These are phyloP conservation scores for Tetramorium alpestre DNA, from an alignment of 1,140 invertebrate species.

Conservation along the genomic window DNA sequence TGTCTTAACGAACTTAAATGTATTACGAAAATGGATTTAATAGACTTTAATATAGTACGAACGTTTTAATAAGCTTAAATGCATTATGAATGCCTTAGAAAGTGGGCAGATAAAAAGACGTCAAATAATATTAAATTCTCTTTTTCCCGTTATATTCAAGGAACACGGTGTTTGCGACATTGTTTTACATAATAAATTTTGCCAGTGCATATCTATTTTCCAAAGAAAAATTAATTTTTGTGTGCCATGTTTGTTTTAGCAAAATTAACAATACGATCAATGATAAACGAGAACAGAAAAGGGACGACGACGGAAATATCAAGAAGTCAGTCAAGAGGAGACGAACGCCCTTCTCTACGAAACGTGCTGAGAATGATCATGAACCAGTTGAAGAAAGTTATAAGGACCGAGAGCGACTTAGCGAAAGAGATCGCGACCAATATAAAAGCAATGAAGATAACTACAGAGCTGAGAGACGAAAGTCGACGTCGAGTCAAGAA, in stretches of 20 bases:
- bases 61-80: slow-evolving; percentile 11
- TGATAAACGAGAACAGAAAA: background rate
- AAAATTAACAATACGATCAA: slow-evolving; percentile 12
- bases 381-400: slow-evolving; percentile 2
- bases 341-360: background rate
- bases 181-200: background rate
- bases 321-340: background rate
- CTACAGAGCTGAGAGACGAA: slow-evolving; percentile 15
- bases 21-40: background rate
- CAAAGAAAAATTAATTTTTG: background rate
- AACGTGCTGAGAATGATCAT: background rate
- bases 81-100: background rate
- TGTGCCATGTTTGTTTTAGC: background rate
- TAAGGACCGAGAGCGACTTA: background rate
- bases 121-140: background rate
- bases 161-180: background rate
- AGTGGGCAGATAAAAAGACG: slow-evolving; percentile 15
- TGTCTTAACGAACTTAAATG: background rate
- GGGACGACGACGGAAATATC: background rate
- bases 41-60: background rate
- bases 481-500: slow-evolving; percentile 38
- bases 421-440: background rate
- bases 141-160: background rate
- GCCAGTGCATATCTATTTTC: background rate
- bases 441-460: slow-evolving; percentile 14